These are phyloP conservation scores for Ophion costatus DNA, from an alignment of 2,888 invertebrate genomes.

Conservation along the genomic window DNA sequence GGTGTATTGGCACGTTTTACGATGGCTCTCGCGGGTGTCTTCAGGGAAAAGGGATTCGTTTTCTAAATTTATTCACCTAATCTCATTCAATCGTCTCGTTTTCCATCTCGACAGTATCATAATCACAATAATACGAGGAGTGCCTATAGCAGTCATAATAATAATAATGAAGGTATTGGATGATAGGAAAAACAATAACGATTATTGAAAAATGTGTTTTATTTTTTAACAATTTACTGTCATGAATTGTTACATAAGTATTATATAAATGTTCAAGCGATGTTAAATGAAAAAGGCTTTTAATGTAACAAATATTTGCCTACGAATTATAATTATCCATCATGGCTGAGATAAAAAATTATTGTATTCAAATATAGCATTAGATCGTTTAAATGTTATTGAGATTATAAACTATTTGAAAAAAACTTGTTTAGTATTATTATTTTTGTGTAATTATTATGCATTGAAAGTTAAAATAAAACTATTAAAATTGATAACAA, in stretches of 20 bases:
- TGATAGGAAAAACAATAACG: background rate
- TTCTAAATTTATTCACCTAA: constrained; percentile 35
- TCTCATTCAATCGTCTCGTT: constrained; percentile 74
- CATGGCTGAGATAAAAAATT: too few relatives aligned
- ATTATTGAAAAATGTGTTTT: background rate
- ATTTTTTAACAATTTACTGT: background rate
- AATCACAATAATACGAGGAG: background rate
- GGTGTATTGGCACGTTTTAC: constrained; percentile 71
- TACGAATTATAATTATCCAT: too few relatives aligned
- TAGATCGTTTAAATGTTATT: too few relatives aligned
- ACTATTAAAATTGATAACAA: too few relatives aligned
- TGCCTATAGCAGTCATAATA: background rate
- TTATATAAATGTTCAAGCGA: background rate
- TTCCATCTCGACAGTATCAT: constrained; percentile 50
- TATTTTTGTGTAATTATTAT: too few relatives aligned
- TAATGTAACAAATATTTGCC: too few relatives aligned
- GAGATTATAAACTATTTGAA: too few relatives aligned
- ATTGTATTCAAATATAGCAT: too few relatives aligned
- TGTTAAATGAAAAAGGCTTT: background rate
- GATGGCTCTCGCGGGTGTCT: constrained; percentile 69
- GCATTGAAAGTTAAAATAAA: too few relatives aligned
- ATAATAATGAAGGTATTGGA: background rate
- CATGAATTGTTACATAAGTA: background rate
- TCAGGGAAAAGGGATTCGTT: constrained; percentile 74
- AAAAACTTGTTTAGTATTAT: too few relatives aligned